phyloP scores from a whole-genome alignment of 2,888 invertebrate genomes.

The Macaria liturata region DNA sequence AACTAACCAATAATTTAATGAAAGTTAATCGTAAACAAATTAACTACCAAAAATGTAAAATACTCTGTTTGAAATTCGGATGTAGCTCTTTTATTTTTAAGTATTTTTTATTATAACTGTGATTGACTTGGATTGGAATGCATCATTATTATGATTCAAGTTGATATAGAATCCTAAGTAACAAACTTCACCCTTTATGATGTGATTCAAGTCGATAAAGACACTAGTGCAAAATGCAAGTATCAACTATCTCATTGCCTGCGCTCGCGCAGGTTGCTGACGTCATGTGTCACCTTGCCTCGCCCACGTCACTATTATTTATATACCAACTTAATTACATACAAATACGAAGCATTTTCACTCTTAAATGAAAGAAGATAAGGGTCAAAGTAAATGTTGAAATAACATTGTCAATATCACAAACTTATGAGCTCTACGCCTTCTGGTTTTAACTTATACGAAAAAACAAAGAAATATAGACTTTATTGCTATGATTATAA shows the following conservation, averaged over 20 bases:
- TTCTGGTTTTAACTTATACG: neutral
- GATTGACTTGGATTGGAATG: no score
- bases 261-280: slow-evolving; percentile 45
- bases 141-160: no score
- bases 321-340: slow-evolving; percentile 25
- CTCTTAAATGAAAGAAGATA: slow-evolving; percentile 5
- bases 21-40: no score
- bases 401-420: slow-evolving; percentile 11
- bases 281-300: slow-evolving; percentile 61
- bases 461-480: slow-evolving; percentile 5
- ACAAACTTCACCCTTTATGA: no score
- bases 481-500: neutral
- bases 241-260: slow-evolving; percentile 10
- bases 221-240: neutral
- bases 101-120: no score
- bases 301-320: slow-evolving; percentile 43
- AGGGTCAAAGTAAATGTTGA: neutral
- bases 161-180: no score
- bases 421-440: slow-evolving; percentile 8
- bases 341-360: slow-evolving; percentile 9
- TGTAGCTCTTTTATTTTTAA: no score
- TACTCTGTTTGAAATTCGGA: no score
- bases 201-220: no score
- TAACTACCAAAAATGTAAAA: no score
- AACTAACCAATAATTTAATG: no score